Percentiles rank a stretch among this genome's conserved stretches.
phyloP scores from a whole-genome alignment of 2,888 invertebrate species.

The Diplazon laetatorius region DNA sequence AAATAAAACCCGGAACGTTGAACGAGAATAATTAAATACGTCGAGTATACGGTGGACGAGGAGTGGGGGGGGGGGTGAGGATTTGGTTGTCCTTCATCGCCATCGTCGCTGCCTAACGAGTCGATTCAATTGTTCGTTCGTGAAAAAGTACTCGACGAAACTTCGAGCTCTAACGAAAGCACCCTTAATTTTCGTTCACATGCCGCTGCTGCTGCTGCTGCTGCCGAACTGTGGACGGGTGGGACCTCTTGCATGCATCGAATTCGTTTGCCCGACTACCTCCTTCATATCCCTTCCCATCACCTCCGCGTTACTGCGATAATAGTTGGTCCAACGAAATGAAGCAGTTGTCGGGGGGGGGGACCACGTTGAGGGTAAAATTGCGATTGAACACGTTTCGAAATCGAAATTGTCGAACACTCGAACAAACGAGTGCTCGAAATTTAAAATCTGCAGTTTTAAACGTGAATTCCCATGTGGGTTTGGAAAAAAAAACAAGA shows the following conservation, averaged over 20 bases:
- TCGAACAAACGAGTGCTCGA: slow-evolving; percentile 1
- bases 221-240: not conserved
- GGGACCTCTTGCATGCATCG: slow-evolving; percentile 57
- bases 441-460: slow-evolving; percentile 8
- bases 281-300: not conserved
- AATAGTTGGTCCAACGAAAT: slow-evolving; percentile 50
- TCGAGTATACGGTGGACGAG: slow-evolving; percentile 7
- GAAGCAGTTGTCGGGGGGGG: slow-evolving; percentile 48
- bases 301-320: slow-evolving; percentile 12
- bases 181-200: slow-evolving; percentile 63
- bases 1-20: slow-evolving; percentile 37
- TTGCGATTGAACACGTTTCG: slow-evolving; percentile 55
- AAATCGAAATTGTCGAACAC: slow-evolving; percentile 46
- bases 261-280: slow-evolving; percentile 49
- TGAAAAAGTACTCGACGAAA: slow-evolving; percentile 63
- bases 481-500: not conserved
- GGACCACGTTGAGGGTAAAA: slow-evolving; percentile 54
- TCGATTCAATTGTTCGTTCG: slow-evolving; percentile 64
- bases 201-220: slow-evolving; percentile 36
- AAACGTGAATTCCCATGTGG: not conserved
- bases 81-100: slow-evolving; percentile 51
- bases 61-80: not conserved
- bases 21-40: slow-evolving; percentile 63
- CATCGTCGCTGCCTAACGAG: slow-evolving; percentile 60
- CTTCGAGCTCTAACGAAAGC: slow-evolving; percentile 56